These are phyloP conservation scores for Elysia chlorotica DNA, from an alignment of 1,140 invertebrate species.

Conservation along the genomic window DNA sequence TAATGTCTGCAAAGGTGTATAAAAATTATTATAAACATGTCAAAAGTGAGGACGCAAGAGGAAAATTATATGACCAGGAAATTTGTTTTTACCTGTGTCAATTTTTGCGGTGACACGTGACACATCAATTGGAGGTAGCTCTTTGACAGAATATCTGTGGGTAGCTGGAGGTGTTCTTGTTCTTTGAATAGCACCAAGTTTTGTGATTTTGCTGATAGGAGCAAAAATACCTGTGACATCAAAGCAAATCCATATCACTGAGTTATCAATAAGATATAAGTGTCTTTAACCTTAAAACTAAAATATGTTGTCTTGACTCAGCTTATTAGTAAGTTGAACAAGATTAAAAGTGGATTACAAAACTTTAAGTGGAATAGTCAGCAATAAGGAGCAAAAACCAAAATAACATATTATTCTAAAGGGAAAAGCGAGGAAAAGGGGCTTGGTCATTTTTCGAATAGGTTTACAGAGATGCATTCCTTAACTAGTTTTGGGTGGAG, in stretches of 20 bases:
- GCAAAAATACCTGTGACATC: conserved; percentile 63
- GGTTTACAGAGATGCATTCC: too few species aligned
- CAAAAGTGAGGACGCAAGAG: background rate
- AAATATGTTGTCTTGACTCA: background rate
- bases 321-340: background rate
- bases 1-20: background rate
- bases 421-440: too few species aligned
- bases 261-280: background rate
- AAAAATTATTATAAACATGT: background rate
- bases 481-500: too few species aligned
- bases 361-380: background rate
- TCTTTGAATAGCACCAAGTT: conserved; percentile 36
- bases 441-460: too few species aligned
- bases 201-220: conserved; percentile 63
- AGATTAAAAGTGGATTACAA: background rate
- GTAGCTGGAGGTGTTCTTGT: conserved; percentile 31
- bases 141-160: conserved; percentile 29
- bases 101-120: conserved; percentile 63
- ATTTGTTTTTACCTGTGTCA: conserved; percentile 58
- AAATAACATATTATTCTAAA: background rate
- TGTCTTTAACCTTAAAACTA: background rate
- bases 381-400: background rate
- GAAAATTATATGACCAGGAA: background rate
- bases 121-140: conserved; percentile 55
- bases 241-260: background rate